Evolutionary conservation across 2,113 vertebrate species (phyloP), one percentile per base, ranked within the genome.

Genomic region (Caranx ignobilis): DNA sequence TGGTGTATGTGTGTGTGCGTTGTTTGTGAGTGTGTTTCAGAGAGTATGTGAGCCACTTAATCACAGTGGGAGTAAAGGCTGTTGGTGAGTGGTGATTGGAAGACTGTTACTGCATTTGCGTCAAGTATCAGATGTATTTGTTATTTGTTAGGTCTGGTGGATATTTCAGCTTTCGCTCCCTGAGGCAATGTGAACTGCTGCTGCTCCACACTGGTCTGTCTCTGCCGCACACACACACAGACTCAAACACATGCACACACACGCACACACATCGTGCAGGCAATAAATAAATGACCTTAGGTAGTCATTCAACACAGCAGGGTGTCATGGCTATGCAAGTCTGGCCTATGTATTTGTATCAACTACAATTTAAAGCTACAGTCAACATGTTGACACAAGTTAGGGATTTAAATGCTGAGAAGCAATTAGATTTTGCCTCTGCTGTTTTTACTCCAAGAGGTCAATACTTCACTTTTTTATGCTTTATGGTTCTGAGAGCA

Each of bases 211-310:
- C 76, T 59, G 50, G 39, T 71, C 56, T 74, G 76, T 31, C 50
- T 71, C 50, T 55, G 45, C 45, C 57, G 34, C 21, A 71, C 37
- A 73, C 43, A 77, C 43, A 62, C 67, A 68, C 61, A 54, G 55
- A 76, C 47, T 18, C 47, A 18, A 18, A 52, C 50, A n/a, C 50
- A 21, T 9, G 21, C 48, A 54, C 19, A n/a, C 18, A 54, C 19
- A 54, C 19, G 21, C 19, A 54, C 19, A 55, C 52, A 55, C 52
- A 55, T 4, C 13, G 62, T 13, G 26, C 43, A 80, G 52, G 75
- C 62, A 71, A 87, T 89, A 85, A 91, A 90, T 89, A 90, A 83
- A 89, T 85, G 81, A 88, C 88, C 88, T 89, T 83, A 82, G 67
- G 34, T 56, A 34, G 79, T 64, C 75, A 63, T 80, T 83, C 70